Evolutionary conservation across 2,113 vertebrate species (phyloP).

Genomic region (Felis chaus): DNA sequence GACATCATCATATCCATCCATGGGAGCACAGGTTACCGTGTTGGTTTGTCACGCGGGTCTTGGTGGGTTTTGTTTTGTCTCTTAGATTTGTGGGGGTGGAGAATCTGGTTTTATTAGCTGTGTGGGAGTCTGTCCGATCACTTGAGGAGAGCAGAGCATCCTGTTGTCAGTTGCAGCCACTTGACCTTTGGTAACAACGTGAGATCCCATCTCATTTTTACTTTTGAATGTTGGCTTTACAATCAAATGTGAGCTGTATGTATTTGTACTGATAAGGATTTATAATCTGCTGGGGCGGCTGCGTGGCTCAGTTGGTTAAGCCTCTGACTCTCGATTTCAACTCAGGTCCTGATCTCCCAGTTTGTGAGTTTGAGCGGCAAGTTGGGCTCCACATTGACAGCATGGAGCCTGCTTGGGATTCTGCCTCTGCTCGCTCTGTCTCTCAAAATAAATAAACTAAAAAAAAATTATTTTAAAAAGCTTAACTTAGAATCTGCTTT

Average conservation of each 20-base stretch:
- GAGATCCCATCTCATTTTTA: conserved; percentile 84
- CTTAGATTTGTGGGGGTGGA: conserved; percentile 30
- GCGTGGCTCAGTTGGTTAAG: no score
- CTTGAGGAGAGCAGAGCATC: conserved; percentile 26
- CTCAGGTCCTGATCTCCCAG: no score
- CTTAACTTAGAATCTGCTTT: conserved; percentile 79
- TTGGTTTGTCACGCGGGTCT: conserved; percentile 16
- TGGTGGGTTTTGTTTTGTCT: conserved; percentile 28
- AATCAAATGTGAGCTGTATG: conserved; percentile 91
- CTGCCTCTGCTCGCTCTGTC: no score
- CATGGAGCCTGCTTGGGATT: no score
- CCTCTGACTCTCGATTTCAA: no score
- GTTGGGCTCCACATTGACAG: no score
- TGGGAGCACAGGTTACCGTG: not conserved
- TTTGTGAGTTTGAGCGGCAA: no score
- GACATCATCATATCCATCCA: conserved; percentile 80
- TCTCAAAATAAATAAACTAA: no score
- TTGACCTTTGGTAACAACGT: conserved; percentile 54
- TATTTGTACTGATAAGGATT: conserved; percentile 91
- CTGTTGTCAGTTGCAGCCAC: conserved; percentile 38
- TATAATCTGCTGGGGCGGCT: conserved; percentile 73
- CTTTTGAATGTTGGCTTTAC: conserved; percentile 88
- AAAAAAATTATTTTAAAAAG: no score
- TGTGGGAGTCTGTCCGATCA: not conserved
- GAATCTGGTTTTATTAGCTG: not conserved